These are phyloP conservation scores for Sisor rabdophorus DNA, from an alignment of 2,113 vertebrate genomes.

Conservation along the genomic window DNA sequence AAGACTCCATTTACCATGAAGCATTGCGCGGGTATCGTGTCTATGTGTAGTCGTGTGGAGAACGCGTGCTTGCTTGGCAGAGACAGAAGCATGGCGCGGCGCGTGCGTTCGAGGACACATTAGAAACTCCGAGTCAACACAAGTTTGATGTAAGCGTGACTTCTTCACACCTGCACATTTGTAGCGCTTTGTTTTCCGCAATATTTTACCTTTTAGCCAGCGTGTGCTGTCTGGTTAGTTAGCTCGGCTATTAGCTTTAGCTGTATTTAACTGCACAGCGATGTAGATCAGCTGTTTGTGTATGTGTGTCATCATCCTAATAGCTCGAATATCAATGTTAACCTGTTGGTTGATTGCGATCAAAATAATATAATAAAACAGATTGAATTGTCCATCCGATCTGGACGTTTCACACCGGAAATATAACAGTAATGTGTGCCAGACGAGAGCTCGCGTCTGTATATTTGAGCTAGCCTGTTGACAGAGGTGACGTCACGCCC, in stretches of 20 bases:
- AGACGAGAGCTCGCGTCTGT: neutral
- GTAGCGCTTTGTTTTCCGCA: no score
- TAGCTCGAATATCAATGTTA: neutral
- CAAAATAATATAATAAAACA: no score
- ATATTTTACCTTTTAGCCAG: no score
- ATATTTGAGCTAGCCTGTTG: conserved; percentile 7
- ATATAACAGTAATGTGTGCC: neutral
- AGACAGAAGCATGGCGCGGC: conserved; percentile 1
- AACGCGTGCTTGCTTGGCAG: conserved; percentile 19
- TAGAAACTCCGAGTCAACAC: conserved; percentile 7
- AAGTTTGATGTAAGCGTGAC: conserved; percentile 33
- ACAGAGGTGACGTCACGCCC: conserved; percentile 20
- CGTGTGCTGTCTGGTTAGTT: neutral
- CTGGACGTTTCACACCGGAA: neutral
- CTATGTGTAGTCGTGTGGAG: conserved; percentile 38
- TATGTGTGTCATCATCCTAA: neutral
- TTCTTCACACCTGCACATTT: neutral
- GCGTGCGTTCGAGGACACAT: neutral
- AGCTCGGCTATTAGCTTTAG: neutral
- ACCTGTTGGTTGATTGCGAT: neutral
- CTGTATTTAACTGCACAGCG: neutral
- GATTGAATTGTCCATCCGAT: neutral
- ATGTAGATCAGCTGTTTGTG: neutral
- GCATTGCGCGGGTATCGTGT: conserved; percentile 27
- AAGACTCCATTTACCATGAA: conserved; percentile 38